Evolutionary conservation across 2,888 invertebrate genomes (phyloP).

Genomic region (Plusia festucae): DNA sequence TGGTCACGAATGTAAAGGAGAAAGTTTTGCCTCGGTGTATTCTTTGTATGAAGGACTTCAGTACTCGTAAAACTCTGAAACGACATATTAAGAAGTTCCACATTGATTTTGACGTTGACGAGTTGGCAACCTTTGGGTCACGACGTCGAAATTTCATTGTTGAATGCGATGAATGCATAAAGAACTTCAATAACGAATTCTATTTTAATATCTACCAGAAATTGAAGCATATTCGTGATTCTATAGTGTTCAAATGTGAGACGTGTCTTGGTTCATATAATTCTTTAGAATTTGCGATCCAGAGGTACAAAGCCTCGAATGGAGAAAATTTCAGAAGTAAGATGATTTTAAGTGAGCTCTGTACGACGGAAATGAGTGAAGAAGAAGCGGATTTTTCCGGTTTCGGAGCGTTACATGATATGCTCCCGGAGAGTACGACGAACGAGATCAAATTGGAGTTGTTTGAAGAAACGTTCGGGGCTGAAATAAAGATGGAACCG

Average conservation of each 20-base stretch:
- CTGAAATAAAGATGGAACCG: slow-evolving; percentile 67
- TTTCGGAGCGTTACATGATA: slow-evolving; percentile 64
- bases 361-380: slow-evolving; percentile 81
- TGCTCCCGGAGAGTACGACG: slow-evolving; percentile 74
- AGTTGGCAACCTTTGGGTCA: slow-evolving; percentile 72
- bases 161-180: slow-evolving; percentile 77
- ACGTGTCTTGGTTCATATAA: slow-evolving; percentile 68
- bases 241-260: slow-evolving; percentile 74
- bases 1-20: slow-evolving; percentile 59
- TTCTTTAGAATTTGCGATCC: slow-evolving; percentile 73
- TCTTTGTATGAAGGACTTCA: slow-evolving; percentile 81
- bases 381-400: slow-evolving; percentile 63
- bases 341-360: slow-evolving; percentile 78
- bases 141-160: slow-evolving; percentile 63
- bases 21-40: slow-evolving; percentile 75
- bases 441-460: slow-evolving; percentile 62
- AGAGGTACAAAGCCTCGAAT: slow-evolving; percentile 66
- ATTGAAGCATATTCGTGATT: slow-evolving; percentile 67
- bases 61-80: slow-evolving; percentile 78
- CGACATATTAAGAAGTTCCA: slow-evolving; percentile 82
- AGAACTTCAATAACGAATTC: slow-evolving; percentile 71
- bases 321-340: slow-evolving; percentile 65
- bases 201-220: slow-evolving; percentile 66
- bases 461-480: slow-evolving; percentile 27
- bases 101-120: slow-evolving; percentile 74